Evolutionary conservation across 2,888 invertebrate genomes (phyloP).

Genomic region (Auanema sp.): DNA sequence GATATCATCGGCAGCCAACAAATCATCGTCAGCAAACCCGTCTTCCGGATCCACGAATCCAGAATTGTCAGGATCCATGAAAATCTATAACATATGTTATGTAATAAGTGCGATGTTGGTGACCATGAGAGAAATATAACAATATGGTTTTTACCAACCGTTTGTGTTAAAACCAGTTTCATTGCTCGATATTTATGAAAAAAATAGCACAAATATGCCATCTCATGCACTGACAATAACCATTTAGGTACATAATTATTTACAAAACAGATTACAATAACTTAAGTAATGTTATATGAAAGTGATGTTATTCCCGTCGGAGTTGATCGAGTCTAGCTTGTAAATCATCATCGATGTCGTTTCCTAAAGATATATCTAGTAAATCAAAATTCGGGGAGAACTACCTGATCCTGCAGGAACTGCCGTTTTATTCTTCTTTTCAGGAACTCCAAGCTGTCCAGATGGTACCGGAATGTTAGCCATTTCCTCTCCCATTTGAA

Average conservation of each 20-base stretch:
- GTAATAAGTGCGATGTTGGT: too few relatives aligned
- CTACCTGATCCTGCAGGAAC: too few relatives aligned
- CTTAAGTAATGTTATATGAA: too few relatives aligned
- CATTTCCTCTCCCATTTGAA: conserved; percentile 89
- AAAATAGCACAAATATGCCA: not conserved
- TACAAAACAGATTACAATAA: conserved; percentile 4
- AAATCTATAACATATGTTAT: not conserved
- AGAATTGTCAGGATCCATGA: conserved; percentile 2
- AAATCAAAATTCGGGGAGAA: not conserved
- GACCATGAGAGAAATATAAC: too few relatives aligned
- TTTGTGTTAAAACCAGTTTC: conserved; percentile 1
- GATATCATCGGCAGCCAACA: conserved; percentile 52
- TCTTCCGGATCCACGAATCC: conserved; percentile 59
- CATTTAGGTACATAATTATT: not conserved
- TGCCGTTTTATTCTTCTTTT: conserved; percentile 8
- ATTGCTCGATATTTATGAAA: conserved; percentile 2
- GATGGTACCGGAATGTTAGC: conserved; percentile 81
- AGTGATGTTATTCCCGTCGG: conserved; percentile 29
- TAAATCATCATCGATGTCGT: conserved; percentile 87
- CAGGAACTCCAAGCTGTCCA: conserved; percentile 65
- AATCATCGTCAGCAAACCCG: conserved; percentile 62
- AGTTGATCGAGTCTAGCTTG: conserved; percentile 68
- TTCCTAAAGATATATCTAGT: conserved; percentile 45
- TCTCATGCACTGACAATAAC: not conserved
- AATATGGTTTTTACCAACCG: conserved; percentile 1